phyloP scores from a whole-genome alignment of 2,888 invertebrate species.

The Incurvaria masculella region DNA sequence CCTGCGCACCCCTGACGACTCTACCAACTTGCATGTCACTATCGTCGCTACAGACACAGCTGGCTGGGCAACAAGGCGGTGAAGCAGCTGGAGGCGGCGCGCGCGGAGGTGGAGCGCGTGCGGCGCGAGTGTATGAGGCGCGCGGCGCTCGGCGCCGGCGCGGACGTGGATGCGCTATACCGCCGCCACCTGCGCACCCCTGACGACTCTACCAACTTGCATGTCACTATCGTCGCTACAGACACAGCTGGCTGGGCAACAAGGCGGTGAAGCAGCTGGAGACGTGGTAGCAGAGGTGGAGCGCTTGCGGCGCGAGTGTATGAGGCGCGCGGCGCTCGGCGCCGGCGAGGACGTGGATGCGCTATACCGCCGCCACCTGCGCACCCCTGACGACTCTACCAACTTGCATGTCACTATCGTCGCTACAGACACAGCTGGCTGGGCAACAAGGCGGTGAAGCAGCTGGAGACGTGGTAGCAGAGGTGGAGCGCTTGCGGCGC shows the following conservation, averaged over 20 bases:
- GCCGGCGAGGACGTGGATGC: conserved; percentile 69
- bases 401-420: too few relatives aligned
- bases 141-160: conserved; percentile 72
- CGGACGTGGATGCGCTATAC: conserved; percentile 70
- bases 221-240: too few relatives aligned
- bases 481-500: conserved; percentile 60
- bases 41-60: conserved; percentile 59
- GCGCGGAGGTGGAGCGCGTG: conserved; percentile 62
- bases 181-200: conserved; percentile 63
- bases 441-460: conserved; percentile 70
- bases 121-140: conserved; percentile 69
- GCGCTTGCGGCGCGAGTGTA: conserved; percentile 64
- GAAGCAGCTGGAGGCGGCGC: conserved; percentile 68
- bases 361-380: conserved; percentile 64
- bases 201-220: too few relatives aligned
- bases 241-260: conserved; percentile 72
- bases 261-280: conserved; percentile 73
- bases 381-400: conserved; percentile 69
- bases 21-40: conserved; percentile 64
- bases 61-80: conserved; percentile 73
- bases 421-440: conserved; percentile 68
- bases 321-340: conserved; percentile 74
- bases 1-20: conserved; percentile 69
- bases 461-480: conserved; percentile 70
- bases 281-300: conserved; percentile 65